A percentile compares a stretch with the other conserved stretches of the same genome.
These are phyloP conservation scores for Agrotis puta DNA, from an alignment of 2,888 invertebrate species.

Conservation along the genomic window DNA sequence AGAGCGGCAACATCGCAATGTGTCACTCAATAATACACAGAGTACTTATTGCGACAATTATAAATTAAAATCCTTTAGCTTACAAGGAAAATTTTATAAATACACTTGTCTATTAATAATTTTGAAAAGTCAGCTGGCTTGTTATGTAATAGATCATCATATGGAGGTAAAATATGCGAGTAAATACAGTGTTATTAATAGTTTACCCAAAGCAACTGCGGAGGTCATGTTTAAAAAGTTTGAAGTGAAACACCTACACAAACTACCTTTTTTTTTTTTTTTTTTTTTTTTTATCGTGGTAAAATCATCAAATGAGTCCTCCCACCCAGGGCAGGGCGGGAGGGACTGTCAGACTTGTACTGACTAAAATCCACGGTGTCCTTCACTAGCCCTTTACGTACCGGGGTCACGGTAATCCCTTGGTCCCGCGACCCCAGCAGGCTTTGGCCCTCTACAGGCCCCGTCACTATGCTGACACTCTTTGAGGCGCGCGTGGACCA, in stretches of 20 bases:
- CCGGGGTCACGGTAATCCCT: too few species aligned
- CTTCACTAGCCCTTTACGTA: too few species aligned
- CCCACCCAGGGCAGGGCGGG: too few species aligned
- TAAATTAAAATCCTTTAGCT: constrained; percentile 24
- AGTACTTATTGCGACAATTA: constrained; percentile 30
- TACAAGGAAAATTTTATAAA: constrained; percentile 41
- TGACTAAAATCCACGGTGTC: too few species aligned
- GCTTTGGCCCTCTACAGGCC: too few species aligned
- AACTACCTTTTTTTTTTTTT: too few species aligned
- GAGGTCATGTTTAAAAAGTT: constrained; percentile 27
- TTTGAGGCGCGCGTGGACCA: too few species aligned
- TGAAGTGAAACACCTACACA: constrained; percentile 32
- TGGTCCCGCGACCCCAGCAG: too few species aligned
- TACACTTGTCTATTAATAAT: constrained; percentile 24
- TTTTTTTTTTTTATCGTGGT: too few species aligned
- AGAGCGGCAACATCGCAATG: constrained; percentile 50
- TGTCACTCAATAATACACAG: constrained; percentile 30
- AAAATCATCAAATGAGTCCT: too few species aligned
- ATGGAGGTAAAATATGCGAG: constrained; percentile 21
- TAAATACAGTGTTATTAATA: constrained; percentile 35
- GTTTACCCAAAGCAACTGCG: constrained; percentile 11
- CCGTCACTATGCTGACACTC: too few species aligned
- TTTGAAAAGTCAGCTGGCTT: constrained; percentile 47
- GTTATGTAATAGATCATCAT: constrained; percentile 27
- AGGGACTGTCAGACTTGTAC: too few species aligned